Conservation (phyloP, 2,113 vertebrate genomes). For the Caretta caretta region DNA sequence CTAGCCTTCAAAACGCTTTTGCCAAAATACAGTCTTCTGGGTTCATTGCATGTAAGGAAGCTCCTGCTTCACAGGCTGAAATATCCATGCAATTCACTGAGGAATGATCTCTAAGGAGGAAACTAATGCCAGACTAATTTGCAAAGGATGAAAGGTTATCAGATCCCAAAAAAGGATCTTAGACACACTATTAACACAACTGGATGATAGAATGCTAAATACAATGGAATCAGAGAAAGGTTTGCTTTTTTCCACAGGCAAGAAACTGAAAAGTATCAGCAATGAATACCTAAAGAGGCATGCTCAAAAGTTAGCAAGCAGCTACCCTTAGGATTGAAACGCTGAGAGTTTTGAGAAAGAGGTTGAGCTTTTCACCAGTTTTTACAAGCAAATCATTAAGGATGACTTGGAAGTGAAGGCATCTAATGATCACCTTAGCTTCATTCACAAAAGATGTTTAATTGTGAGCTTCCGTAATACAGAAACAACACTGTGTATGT, state of each 20-base stretch:
- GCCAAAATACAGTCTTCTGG: neutral
- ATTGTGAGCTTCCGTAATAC: neutral
- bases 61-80: neutral
- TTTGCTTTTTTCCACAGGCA: neutral
- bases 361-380: neutral
- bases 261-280: neutral
- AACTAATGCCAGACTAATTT: neutral
- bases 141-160: neutral
- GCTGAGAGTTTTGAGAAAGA: neutral
- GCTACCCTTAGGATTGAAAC: neutral
- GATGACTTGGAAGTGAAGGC: neutral
- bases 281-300: neutral
- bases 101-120: neutral
- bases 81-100: neutral
- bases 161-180: neutral
- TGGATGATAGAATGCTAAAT: neutral
- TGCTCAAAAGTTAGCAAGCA: no score
- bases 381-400: neutral
- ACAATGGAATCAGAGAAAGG: neutral
- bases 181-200: neutral
- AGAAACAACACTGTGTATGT: neutral
- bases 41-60: neutral
- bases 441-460: neutral
- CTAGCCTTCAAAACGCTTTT: neutral
- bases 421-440: neutral